Conservation (phyloP, 1,140 invertebrate species). For the Scaptomyza hsui region DNA sequence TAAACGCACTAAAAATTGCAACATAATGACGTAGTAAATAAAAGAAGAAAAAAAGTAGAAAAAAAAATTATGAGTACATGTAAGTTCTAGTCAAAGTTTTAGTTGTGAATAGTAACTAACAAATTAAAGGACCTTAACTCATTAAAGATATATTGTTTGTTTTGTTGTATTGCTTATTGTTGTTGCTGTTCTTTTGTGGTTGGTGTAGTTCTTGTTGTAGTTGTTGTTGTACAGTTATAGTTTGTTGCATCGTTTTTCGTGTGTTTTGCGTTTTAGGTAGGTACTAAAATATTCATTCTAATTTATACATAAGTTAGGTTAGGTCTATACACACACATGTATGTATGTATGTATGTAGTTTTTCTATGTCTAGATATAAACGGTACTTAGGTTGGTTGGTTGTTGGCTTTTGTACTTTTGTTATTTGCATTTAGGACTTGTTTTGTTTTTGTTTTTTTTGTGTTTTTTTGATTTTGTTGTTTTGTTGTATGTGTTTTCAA, state of each 20-base stretch:
- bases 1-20: slow-evolving; percentile 45
- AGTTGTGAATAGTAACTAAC: slow-evolving; percentile 46
- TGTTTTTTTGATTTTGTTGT: slow-evolving; percentile 34
- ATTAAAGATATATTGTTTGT: slow-evolving; percentile 58
- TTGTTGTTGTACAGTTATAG: slow-evolving; percentile 29
- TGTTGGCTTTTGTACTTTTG: slow-evolving; percentile 83
- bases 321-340: slow-evolving; percentile 21
- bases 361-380: slow-evolving; percentile 71
- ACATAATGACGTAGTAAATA: slow-evolving; percentile 29
- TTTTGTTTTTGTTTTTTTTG: slow-evolving; percentile 51
- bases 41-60: slow-evolving; percentile 27
- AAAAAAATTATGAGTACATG: slow-evolving; percentile 49
- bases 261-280: slow-evolving; percentile 52
- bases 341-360: slow-evolving; percentile 35
- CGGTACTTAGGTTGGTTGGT: slow-evolving; percentile 82
- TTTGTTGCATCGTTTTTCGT: slow-evolving; percentile 29
- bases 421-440: slow-evolving; percentile 82
- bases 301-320: slow-evolving; percentile 50
- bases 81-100: slow-evolving; percentile 35
- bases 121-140: slow-evolving; percentile 56
- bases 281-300: slow-evolving; percentile 63
- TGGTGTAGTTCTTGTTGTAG: slow-evolving; percentile 22
- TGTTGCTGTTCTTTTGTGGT: slow-evolving; percentile 32
- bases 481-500: slow-evolving; percentile 29
- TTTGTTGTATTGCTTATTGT: slow-evolving; percentile 64